Conservation (phyloP, 2,888 invertebrate genomes). For the Eurytoma californica region DNA sequence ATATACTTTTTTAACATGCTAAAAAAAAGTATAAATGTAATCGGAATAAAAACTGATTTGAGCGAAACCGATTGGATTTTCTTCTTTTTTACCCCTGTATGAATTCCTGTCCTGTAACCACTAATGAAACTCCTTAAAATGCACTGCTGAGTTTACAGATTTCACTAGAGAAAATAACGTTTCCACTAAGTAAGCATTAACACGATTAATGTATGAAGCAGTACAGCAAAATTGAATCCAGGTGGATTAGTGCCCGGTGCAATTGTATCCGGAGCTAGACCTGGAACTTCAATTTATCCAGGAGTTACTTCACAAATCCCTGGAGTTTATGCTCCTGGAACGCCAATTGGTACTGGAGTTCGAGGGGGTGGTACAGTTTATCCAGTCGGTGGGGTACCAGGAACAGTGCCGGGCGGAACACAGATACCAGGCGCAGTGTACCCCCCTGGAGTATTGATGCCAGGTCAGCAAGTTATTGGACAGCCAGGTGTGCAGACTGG, state of each 20-base stretch:
- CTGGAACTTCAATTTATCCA: slow-evolving; percentile 48
- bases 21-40: slow-evolving; percentile 29
- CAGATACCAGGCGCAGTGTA: background rate
- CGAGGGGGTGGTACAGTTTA: slow-evolving; percentile 25
- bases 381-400: slow-evolving; percentile 21
- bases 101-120: slow-evolving; percentile 1
- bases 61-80: slow-evolving; percentile 38
- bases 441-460: slow-evolving; percentile 4
- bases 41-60: slow-evolving; percentile 38
- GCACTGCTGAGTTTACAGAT: slow-evolving; percentile 1
- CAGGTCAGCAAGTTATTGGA: background rate
- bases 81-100: slow-evolving; percentile 21
- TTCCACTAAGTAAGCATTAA: background rate
- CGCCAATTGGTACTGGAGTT: slow-evolving; percentile 3
- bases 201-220: background rate
- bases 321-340: background rate
- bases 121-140: slow-evolving; percentile 24
- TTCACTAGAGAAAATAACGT: slow-evolving; percentile 1
- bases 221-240: slow-evolving; percentile 46
- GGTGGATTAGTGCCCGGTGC: slow-evolving; percentile 50
- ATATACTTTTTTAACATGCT: slow-evolving; percentile 24
- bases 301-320: slow-evolving; percentile 20
- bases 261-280: slow-evolving; percentile 29
- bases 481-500: background rate
- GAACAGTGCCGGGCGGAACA: background rate